phyloP scores from a whole-genome alignment of 2,113 vertebrate species.

The Phyllostomus hastatus region DNA sequence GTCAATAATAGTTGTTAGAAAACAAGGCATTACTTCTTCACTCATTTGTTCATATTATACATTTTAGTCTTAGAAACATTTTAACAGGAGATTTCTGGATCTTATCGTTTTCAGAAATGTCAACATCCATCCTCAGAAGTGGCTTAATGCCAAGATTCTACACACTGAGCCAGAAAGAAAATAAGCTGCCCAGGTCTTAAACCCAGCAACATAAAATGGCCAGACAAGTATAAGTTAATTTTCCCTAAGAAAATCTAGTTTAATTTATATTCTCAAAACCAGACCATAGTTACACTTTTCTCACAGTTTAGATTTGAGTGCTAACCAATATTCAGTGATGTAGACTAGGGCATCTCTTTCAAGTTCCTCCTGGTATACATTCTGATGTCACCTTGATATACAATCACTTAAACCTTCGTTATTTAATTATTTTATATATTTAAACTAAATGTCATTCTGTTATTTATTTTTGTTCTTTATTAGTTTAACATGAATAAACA shows the following conservation, averaged over 20 bases:
- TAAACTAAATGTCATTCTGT: background rate
- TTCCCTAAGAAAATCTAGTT: background rate
- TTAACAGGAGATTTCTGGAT: background rate
- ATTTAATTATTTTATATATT: background rate
- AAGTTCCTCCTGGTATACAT: background rate
- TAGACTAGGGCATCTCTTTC: background rate
- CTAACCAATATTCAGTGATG: background rate
- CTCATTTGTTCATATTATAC: background rate
- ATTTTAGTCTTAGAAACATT: background rate
- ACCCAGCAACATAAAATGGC: background rate
- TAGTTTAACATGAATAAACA: background rate
- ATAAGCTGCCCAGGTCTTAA: background rate
- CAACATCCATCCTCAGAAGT: background rate
- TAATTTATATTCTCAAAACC: background rate
- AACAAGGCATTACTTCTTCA: background rate
- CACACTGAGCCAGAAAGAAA: background rate
- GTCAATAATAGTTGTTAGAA: background rate
- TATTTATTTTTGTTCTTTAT: background rate
- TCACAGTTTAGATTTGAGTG: background rate
- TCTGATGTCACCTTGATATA: background rate
- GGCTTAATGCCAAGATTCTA: background rate
- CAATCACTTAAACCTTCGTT: background rate
- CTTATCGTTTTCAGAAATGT: background rate
- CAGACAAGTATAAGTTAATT: background rate
- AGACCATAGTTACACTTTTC: background rate